Evolutionary conservation across 1,140 invertebrate genomes (phyloP), one percentile per base, ranked within the genome.

Genomic region (Delia radicum): DNA sequence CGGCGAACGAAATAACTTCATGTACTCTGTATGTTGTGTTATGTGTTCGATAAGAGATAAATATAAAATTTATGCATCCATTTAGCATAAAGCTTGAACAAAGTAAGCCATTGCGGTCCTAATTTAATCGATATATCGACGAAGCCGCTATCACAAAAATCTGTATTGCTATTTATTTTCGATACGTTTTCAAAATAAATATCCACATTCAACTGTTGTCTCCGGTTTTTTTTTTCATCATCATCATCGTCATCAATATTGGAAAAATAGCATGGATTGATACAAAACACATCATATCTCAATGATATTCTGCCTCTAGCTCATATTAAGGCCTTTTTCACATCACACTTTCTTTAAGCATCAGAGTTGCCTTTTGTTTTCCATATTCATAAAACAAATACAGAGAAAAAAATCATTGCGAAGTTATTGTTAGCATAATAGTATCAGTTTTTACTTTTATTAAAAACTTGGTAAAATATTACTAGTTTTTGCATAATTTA

Each of bases 1-100:
- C n/a, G n/a, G n/a, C n/a, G n/a, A n/a, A 48, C 42, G 12, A n/a
- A 48, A 48, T 48, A 48, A 21, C 48, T 18, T 3, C 55, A 5
- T 26, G 15, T 48, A 12, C 28, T 65, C 13, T 61, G 18, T 33
- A 24, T 37, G 42, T 75, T 71, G 62, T 31, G 69, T 8, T 63
- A 33, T 71, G 67, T 76, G 69, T 76, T 73, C 67, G 69, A 76
- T 76, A 65, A 42, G 73, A 76, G 75, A 76, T 74, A 76, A 74
- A 74, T 65, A 67, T 61, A 74, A 74, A 74, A 76, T 76, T 76
- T 76, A 76, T 76, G 75, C 46, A 62, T 48, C 46, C 75, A 76
- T 74, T 76, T 76, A 76, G 73, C 42, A 63, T 37, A 37, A 76
- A 65, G 69, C 69, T 71, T 62, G 37, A 65, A 69, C 73, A 48